Evolutionary conservation across 2,113 vertebrate species (phyloP), one percentile per base, ranked within the genome.

Genomic region (Rattus rattus): DNA sequence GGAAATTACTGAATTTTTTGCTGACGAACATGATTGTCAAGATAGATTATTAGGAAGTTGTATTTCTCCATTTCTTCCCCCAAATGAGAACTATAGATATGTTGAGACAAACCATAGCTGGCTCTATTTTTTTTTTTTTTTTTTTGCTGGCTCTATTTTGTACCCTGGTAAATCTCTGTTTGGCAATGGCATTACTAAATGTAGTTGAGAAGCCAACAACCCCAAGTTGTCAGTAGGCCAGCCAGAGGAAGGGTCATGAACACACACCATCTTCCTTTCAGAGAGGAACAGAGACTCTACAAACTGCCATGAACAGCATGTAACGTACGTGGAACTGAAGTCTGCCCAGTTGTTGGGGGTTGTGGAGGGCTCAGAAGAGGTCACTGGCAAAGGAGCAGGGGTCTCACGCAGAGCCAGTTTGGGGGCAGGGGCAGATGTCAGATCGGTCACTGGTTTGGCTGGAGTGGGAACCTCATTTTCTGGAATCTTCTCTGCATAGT

Each of bases 311-410:
- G 11, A 59, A 54, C 0, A 65, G 56, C 39, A 52, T 2, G 30
- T 30, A 56, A 99, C 99, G 90, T 98, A 99, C 99, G 99, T 99
- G 97, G 99, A 99, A 98, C 99, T 99, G 98, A 99, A 99, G 98
- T 99, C 99, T 1, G 99, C 99, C 99, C 99, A 99, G 99, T 99
- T 99, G 96, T 99, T 99, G 97, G 99, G 98, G 33, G 98, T 92
- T 33, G 99, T 98, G 49, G 99, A 98, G 63, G 86, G 70, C 89
- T 99, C 98, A 1, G 98, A 85, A 70, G 98, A 94, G 76, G 98
- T 90, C 93, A 97, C 92, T 43, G 84, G 96, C 75, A 96, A 47
- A 4, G 98, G 91, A 0, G 97, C 75, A 6, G 99, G 97, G 72
- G 98, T 98, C 97, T 99, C 98, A 79, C 98, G 98, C 90, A 99